Evolutionary conservation across 2,888 invertebrate species (phyloP).

Genomic region (Cephus pulcher): DNA sequence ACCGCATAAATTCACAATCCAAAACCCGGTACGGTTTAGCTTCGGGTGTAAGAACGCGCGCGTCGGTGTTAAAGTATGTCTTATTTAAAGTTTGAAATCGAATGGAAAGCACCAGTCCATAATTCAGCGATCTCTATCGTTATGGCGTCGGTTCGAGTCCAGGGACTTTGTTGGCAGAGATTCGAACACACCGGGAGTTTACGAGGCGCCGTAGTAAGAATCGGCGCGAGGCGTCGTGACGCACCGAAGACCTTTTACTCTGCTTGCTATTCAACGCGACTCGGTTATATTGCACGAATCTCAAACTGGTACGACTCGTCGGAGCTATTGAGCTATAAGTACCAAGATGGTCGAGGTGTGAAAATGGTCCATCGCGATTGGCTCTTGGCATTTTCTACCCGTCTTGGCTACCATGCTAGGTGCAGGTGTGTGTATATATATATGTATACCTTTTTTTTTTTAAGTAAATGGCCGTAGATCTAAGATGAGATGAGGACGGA

Average conservation of each 20-base stretch:
- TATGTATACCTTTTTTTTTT: not conserved
- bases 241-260: not conserved
- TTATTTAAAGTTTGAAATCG: not conserved
- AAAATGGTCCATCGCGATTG: constrained; percentile 27
- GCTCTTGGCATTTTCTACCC: not conserved
- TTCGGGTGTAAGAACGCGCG: not conserved
- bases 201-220: not conserved
- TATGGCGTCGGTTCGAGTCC: not conserved
- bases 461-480: not conserved
- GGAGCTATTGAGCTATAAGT: not conserved
- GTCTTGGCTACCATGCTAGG: not conserved
- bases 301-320: not conserved
- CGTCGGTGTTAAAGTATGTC: not conserved
- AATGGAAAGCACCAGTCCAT: not conserved
- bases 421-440: not conserved
- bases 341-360: not conserved
- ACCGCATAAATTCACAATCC: not conserved
- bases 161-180: not conserved
- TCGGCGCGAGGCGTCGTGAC: not conserved
- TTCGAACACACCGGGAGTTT: not conserved
- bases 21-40: not conserved
- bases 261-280: not conserved
- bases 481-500: not conserved
- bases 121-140: not conserved
- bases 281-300: not conserved